A percentile compares a stretch with the other conserved stretches of the same genome.
phyloP scores from a whole-genome alignment of 2,797 vertebrate species.

The Otolemur crassicaudatus region DNA sequence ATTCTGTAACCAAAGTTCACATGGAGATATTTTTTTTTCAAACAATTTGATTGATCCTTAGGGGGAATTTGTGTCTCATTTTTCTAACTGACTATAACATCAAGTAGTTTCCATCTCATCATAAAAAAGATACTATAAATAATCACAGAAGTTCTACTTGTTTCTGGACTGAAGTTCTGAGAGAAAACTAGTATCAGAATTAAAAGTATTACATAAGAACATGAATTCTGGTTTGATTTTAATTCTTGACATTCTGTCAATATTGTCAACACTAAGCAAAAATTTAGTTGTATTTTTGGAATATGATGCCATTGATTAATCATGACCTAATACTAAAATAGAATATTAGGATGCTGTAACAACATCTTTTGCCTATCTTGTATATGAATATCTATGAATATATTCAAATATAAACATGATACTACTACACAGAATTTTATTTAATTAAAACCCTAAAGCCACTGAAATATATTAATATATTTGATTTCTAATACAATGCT shows the following conservation, averaged over 20 bases:
- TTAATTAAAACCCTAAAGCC: background rate
- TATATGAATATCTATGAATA: background rate
- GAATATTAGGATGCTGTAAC: background rate
- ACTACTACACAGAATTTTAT: background rate
- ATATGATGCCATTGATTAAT: background rate
- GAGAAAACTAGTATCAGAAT: background rate
- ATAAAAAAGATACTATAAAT: background rate
- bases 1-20: background rate
- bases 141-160: background rate
- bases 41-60: background rate
- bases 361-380: background rate
- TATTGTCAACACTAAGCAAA: background rate
- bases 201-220: background rate
- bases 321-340: background rate
- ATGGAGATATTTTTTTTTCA: background rate
- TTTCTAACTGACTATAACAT: background rate
- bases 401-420: background rate
- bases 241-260: background rate
- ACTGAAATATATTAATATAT: background rate
- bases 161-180: background rate
- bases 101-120: background rate
- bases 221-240: background rate
- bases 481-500: background rate
- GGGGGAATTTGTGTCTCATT: background rate
- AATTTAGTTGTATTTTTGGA: background rate